Evolutionary conservation across 2,797 vertebrate species (phyloP).

Genomic region (Onychomys leucogaster): DNA sequence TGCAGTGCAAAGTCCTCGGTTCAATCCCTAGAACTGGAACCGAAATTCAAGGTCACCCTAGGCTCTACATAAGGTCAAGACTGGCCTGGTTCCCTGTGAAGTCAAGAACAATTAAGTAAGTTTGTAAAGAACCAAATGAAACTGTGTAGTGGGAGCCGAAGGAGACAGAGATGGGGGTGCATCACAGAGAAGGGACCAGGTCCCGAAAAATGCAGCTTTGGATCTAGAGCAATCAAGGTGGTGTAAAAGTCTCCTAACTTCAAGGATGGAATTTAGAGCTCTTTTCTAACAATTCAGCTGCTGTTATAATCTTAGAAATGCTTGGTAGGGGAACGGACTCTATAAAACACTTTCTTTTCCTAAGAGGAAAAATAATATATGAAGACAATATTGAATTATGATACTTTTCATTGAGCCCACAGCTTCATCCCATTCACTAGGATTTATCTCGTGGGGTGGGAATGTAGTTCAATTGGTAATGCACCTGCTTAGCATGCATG

Average conservation of each 20-base stretch:
- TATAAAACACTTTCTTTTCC: background rate
- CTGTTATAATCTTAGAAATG: background rate
- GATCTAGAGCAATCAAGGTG: background rate
- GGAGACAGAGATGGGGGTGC: background rate
- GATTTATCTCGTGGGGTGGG: too few relatives aligned
- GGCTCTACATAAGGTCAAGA: background rate
- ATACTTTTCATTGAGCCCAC: background rate
- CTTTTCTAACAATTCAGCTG: background rate
- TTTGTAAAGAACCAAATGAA: background rate
- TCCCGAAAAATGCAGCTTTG: background rate
- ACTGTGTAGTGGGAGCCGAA: background rate
- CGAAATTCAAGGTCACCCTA: background rate
- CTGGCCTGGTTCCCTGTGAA: background rate
- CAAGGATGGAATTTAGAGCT: background rate
- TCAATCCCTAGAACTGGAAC: background rate
- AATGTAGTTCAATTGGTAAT: background rate
- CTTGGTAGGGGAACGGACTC: background rate
- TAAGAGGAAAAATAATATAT: background rate
- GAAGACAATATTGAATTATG: background rate
- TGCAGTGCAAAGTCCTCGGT: background rate
- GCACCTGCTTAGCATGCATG: background rate
- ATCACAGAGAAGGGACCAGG: background rate
- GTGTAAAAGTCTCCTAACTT: background rate
- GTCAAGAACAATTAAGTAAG: background rate
- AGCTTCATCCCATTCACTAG: background rate